Conservation (phyloP, 2,113 vertebrate species). For the Gymnarchus niloticus region DNA sequence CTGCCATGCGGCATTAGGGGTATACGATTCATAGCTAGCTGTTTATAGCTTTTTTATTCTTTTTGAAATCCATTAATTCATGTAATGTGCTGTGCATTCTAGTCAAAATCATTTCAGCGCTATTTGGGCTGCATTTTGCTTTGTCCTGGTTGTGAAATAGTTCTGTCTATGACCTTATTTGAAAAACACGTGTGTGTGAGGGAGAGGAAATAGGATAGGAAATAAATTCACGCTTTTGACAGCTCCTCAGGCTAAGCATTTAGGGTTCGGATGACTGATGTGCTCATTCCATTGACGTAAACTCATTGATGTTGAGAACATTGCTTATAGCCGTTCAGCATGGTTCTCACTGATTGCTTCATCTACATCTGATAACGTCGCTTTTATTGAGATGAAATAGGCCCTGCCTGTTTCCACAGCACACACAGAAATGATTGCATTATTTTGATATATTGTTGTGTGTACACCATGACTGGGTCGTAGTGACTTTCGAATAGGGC, state of each 20-base stretch:
- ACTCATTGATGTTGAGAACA: not conserved
- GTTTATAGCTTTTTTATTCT: constrained; percentile 23
- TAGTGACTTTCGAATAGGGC: not conserved
- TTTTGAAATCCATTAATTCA: constrained; percentile 10
- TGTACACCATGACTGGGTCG: not conserved
- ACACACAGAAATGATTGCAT: constrained; percentile 15
- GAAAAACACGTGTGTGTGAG: constrained; percentile 39
- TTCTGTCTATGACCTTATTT: constrained; percentile 29
- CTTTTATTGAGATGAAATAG: constrained; percentile 17
- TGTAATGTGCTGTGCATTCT: not conserved
- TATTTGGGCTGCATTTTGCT: not conserved
- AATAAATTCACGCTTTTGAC: constrained; percentile 34
- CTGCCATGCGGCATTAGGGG: constrained; percentile 24
- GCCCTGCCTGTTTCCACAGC: not conserved
- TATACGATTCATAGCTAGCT: constrained; percentile 41
- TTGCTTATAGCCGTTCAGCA: not conserved
- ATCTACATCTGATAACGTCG: constrained; percentile 3
- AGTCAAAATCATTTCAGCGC: not conserved
- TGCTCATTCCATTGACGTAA: constrained; percentile 35
- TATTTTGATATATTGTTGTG: constrained; percentile 14
- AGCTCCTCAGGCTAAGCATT: constrained; percentile 17
- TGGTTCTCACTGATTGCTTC: constrained; percentile 8
- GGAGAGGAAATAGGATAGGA: constrained; percentile 41
- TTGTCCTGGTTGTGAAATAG: not conserved
- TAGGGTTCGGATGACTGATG: constrained; percentile 30